Evolutionary conservation across 2,888 invertebrate genomes (phyloP).

Genomic region (Pelosia muscerda): DNA sequence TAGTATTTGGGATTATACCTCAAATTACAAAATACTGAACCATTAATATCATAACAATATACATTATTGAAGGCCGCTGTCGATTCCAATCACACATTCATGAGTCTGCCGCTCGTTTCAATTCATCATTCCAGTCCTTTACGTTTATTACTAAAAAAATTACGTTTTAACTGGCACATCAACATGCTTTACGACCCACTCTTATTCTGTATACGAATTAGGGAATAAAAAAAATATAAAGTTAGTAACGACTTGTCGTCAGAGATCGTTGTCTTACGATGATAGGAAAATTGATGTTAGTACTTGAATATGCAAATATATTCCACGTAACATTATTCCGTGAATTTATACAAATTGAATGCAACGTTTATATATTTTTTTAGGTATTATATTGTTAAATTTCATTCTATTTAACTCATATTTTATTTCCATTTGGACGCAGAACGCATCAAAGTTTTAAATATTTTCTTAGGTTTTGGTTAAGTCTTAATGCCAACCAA

Average conservation of each 20-base stretch:
- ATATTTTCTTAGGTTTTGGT: too few relatives aligned
- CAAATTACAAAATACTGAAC: not conserved
- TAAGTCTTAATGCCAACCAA: too few relatives aligned
- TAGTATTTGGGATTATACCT: too few relatives aligned
- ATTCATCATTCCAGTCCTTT: conserved; percentile 11
- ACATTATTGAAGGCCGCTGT: not conserved
- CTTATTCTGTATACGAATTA: conserved; percentile 38
- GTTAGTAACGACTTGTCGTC: conserved; percentile 34
- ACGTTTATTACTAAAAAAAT: conserved; percentile 20
- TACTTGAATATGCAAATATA: conserved; percentile 22
- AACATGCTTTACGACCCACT: conserved; percentile 31
- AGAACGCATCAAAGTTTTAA: too few relatives aligned
- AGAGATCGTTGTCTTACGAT: conserved; percentile 30
- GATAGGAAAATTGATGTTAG: conserved; percentile 33
- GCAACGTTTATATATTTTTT: not conserved
- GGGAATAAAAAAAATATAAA: conserved; percentile 45
- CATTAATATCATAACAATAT: not conserved
- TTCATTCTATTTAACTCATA: too few relatives aligned
- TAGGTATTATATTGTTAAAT: too few relatives aligned
- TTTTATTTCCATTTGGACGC: too few relatives aligned
- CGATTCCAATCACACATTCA: not conserved
- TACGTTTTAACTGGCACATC: conserved; percentile 31
- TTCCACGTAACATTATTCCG: not conserved
- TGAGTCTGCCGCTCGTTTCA: conserved; percentile 9
- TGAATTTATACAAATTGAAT: not conserved